These are phyloP conservation scores for Arctia plantaginis DNA, from an alignment of 2,888 invertebrate species.

Conservation along the genomic window DNA sequence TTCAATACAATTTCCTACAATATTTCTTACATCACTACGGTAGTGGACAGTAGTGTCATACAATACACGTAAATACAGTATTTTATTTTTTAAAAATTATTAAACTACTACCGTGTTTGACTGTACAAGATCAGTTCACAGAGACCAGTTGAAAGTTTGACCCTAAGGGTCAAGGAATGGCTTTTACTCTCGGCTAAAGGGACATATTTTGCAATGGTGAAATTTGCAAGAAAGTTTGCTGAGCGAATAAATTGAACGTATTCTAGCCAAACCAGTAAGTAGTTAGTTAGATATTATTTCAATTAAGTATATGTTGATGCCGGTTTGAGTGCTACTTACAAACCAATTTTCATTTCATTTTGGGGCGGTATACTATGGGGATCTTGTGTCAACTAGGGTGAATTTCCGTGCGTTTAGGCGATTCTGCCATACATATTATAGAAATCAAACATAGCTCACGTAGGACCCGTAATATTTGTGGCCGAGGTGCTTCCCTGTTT, in stretches of 20 bases:
- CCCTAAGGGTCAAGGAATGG: conserved; percentile 40
- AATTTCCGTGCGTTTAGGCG: no score
- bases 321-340: no score
- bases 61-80: neutral
- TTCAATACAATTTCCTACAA: neutral
- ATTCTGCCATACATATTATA: no score
- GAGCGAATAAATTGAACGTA: neutral
- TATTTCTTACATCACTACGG: neutral
- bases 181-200: conserved; percentile 43
- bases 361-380: no score
- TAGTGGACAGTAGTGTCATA: neutral
- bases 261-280: neutral
- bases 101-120: neutral
- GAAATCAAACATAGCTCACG: no score
- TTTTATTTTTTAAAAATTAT: neutral
- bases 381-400: no score
- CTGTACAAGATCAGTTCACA: conserved; percentile 20
- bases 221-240: conserved; percentile 30
- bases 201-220: conserved; percentile 32
- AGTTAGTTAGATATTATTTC: no score
- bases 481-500: no score
- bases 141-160: conserved; percentile 48
- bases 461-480: no score
- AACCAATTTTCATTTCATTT: no score
- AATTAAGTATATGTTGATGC: no score